phyloP scores from a whole-genome alignment of 1,140 invertebrate species.

The Linepithema humile region DNA sequence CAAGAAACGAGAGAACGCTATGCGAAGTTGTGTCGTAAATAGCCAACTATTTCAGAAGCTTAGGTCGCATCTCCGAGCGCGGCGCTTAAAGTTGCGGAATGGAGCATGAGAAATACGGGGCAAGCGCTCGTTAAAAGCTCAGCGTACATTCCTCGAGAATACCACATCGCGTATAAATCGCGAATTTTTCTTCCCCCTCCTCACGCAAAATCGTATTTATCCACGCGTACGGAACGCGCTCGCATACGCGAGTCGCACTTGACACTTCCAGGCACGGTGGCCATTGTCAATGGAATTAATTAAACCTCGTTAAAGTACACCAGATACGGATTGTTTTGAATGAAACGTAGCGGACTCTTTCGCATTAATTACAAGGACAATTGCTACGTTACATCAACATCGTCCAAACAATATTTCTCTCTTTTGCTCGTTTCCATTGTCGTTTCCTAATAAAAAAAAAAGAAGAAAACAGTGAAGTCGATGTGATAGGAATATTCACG shows the following conservation, averaged over 20 bases:
- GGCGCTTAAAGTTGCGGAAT: conserved; percentile 34
- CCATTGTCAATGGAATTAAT: conserved; percentile 70
- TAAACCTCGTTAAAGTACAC: conserved; percentile 67
- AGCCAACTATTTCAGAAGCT: conserved; percentile 56
- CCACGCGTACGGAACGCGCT: not conserved
- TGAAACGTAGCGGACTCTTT: conserved; percentile 15
- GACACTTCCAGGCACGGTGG: conserved; percentile 52
- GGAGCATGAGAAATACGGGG: conserved; percentile 17
- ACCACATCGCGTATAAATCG: conserved; percentile 15
- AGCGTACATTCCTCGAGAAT: conserved; percentile 22
- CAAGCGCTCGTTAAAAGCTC: conserved; percentile 39
- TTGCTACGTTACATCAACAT: not conserved
- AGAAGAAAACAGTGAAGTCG: not conserved
- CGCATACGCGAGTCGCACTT: conserved; percentile 39
- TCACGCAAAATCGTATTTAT: not conserved
- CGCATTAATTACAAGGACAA: conserved; percentile 47
- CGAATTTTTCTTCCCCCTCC: not conserved
- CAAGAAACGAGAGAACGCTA: conserved; percentile 27
- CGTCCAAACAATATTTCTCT: not conserved
- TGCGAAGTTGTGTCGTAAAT: conserved; percentile 35
- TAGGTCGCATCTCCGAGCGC: conserved; percentile 26
- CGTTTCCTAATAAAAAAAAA: not conserved
- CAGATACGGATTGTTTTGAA: conserved; percentile 67
- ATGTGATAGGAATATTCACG: not conserved
- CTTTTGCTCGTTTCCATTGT: not conserved